Conservation (phyloP, 2,888 invertebrate genomes). For the Gerris lacustris region DNA sequence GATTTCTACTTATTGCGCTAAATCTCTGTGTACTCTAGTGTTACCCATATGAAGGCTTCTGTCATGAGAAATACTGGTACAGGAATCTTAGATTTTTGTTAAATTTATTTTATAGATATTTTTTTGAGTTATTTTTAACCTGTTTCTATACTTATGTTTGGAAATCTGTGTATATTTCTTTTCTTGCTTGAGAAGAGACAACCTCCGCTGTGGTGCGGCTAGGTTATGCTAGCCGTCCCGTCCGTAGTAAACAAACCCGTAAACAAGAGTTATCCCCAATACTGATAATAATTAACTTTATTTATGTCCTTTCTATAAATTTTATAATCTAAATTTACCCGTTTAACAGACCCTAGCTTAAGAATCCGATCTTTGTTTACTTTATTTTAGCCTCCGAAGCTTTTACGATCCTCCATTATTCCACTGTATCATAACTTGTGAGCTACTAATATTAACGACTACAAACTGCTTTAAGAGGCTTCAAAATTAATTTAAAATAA, state of each 20-base stretch:
- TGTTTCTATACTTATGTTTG: background rate
- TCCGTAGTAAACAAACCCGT: background rate
- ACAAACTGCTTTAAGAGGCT: too few relatives aligned
- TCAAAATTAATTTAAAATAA: too few relatives aligned
- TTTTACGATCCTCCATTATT: too few relatives aligned
- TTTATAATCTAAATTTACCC: too few relatives aligned
- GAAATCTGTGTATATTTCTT: background rate
- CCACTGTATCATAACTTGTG: too few relatives aligned
- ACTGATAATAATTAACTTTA: too few relatives aligned
- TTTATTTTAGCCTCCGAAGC: too few relatives aligned
- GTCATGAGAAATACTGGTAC: slow-evolving; percentile 24
- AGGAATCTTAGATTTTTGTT: slow-evolving; percentile 21
- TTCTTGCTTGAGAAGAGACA: background rate
- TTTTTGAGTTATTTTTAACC: slow-evolving; percentile 10
- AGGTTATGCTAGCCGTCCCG: background rate
- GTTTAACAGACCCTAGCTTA: too few relatives aligned
- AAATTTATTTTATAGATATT: slow-evolving; percentile 12
- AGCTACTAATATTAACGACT: too few relatives aligned
- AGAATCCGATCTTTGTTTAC: too few relatives aligned
- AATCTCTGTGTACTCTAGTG: slow-evolving; percentile 20
- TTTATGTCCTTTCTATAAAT: too few relatives aligned
- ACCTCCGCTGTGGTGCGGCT: background rate
- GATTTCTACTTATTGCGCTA: slow-evolving; percentile 19
- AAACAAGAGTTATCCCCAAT: background rate
- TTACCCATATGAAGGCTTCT: slow-evolving; percentile 23